A percentile compares a stretch with the other conserved stretches of the same genome.
Conservation (phyloP, 2,797 vertebrate genomes). For the Gadopsis bispinosus region DNA sequence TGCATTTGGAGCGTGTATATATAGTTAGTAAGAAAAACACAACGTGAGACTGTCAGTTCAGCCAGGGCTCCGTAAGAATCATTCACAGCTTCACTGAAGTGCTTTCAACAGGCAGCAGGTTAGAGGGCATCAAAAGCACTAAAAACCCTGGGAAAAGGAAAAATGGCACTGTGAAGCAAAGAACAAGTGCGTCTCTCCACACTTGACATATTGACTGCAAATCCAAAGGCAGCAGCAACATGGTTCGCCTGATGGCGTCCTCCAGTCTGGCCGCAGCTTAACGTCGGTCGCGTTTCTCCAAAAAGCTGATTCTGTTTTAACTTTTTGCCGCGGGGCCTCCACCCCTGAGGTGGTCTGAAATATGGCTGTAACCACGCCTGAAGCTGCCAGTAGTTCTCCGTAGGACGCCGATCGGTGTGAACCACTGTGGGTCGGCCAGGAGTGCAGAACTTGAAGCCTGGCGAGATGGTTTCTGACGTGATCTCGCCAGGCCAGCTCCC, state of each 20-base stretch:
- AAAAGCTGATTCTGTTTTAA: no score
- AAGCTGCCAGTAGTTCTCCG: no score
- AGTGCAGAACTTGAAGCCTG: no score
- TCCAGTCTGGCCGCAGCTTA: no score
- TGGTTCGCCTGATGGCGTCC: slow-evolving; percentile 20
- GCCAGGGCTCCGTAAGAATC: neutral
- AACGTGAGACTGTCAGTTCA: neutral
- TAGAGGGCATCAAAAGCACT: neutral
- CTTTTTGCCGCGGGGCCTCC: no score
- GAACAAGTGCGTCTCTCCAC: slow-evolving; percentile 17
- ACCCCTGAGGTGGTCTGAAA: no score
- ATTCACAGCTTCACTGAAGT: slow-evolving; percentile 1
- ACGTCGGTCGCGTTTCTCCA: no score
- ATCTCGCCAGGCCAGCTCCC: no score
- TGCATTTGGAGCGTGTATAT: neutral
- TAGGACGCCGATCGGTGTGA: no score
- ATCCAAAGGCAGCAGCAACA: slow-evolving; percentile 13
- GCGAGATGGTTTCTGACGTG: no score
- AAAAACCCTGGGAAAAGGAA: neutral
- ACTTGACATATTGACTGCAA: slow-evolving; percentile 18
- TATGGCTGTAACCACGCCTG: no score
- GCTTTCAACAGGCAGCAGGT: slow-evolving; percentile 19
- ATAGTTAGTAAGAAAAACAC: slow-evolving; percentile 5
- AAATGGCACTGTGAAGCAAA: neutral
- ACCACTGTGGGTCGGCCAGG: no score